These are phyloP conservation scores for Rhaphigaster nebulosa DNA, from an alignment of 2,888 invertebrate genomes.

Conservation along the genomic window DNA sequence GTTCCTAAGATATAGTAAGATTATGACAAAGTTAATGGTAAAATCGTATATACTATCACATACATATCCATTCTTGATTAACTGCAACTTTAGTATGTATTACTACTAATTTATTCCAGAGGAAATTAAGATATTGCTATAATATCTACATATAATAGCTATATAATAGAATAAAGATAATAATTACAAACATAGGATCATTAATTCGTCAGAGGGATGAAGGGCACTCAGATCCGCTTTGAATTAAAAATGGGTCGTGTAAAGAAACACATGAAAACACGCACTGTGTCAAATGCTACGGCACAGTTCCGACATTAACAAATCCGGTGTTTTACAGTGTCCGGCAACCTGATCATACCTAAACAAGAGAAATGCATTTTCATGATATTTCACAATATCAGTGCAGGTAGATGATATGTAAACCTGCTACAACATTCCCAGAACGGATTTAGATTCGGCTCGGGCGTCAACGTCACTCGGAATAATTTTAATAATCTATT, in stretches of 20 bases:
- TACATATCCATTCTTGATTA: no score
- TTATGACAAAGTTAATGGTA: no score
- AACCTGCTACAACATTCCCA: neutral
- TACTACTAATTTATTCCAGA: no score
- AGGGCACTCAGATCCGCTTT: neutral
- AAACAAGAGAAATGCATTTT: slow-evolving; percentile 41
- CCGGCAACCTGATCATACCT: slow-evolving; percentile 1
- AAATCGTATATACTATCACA: no score
- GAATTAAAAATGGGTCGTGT: neutral
- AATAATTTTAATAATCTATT: slow-evolving; percentile 28
- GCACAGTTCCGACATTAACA: slow-evolving; percentile 22
- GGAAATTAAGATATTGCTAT: no score
- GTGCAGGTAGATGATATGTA: slow-evolving; percentile 11
- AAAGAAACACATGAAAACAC: neutral
- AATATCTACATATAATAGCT: no score
- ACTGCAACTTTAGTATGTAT: no score
- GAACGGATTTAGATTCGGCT: neutral
- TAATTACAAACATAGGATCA: neutral
- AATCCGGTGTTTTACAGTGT: slow-evolving; percentile 27
- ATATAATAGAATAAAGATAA: no score
- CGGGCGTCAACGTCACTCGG: neutral
- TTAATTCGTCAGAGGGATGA: neutral
- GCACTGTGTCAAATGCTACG: neutral
- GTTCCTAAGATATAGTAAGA: no score
- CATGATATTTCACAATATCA: slow-evolving; percentile 39